phyloP scores from a whole-genome alignment of 2,888 invertebrate genomes.

The Arenicola marina region DNA sequence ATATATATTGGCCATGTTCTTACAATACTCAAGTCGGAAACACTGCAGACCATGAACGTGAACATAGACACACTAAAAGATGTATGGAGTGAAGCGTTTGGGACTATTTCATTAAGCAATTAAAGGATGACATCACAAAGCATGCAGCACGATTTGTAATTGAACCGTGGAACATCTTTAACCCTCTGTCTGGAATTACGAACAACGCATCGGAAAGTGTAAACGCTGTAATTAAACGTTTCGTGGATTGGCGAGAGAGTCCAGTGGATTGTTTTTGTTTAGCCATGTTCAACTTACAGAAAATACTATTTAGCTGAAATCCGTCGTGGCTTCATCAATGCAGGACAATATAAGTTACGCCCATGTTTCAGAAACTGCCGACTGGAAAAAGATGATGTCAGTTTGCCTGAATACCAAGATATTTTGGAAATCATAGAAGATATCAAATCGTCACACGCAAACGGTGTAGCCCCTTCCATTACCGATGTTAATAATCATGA shows the following conservation, averaged over 20 bases:
- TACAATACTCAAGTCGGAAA: neutral
- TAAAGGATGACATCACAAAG: neutral
- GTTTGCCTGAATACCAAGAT: too few relatives aligned
- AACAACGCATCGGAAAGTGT: neutral
- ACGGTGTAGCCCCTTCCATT: too few relatives aligned
- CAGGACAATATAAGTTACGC: neutral
- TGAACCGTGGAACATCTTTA: neutral
- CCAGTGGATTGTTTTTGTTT: neutral
- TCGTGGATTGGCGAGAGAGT: neutral
- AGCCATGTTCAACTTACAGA: neutral
- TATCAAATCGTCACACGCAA: too few relatives aligned
- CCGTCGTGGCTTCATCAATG: neutral
- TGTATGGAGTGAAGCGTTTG: neutral
- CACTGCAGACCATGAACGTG: neutral
- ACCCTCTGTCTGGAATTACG: neutral
- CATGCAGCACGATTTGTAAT: neutral
- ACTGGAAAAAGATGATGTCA: too few relatives aligned
- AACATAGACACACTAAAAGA: neutral
- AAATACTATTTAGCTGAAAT: neutral
- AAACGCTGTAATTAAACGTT: neutral
- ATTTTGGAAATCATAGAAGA: too few relatives aligned
- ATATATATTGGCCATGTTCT: neutral
- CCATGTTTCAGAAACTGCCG: too few relatives aligned
- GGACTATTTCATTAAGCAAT: neutral
- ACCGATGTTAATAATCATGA: too few relatives aligned